These are phyloP conservation scores for Leptodirus hochenwartii DNA, from an alignment of 2,888 invertebrate species.

Conservation along the genomic window DNA sequence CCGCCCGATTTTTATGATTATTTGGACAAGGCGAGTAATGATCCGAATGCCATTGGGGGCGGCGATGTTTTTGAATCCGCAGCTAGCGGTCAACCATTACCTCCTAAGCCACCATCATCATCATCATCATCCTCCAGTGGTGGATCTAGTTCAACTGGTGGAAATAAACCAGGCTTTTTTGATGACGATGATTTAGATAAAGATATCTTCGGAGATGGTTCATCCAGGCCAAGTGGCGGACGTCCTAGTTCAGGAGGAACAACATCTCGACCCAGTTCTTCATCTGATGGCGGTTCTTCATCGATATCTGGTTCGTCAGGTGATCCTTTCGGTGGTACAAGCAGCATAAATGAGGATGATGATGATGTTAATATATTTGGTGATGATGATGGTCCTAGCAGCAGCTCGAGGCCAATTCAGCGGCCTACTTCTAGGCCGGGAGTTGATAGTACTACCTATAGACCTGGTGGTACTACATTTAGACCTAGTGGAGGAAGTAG, in stretches of 20 bases:
- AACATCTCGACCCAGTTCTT: not conserved
- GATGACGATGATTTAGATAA: slow-evolving; percentile 7
- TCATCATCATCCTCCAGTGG: slow-evolving; percentile 7
- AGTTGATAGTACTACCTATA: slow-evolving; percentile 3
- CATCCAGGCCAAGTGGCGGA: slow-evolving; percentile 1
- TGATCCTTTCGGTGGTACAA: slow-evolving; percentile 6
- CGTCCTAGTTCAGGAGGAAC: not conserved
- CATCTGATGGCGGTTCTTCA: slow-evolving; percentile 10
- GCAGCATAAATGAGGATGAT: slow-evolving; percentile 8
- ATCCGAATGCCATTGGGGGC: slow-evolving; percentile 14
- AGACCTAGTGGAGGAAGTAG: too few species aligned
- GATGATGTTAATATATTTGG: too few species aligned
- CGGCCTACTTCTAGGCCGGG: slow-evolving; percentile 2
- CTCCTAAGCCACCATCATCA: slow-evolving; percentile 1
- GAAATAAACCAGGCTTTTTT: not conserved
- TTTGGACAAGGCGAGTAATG: slow-evolving; percentile 12
- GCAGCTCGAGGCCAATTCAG: slow-evolving; percentile 3
- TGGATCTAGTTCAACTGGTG: slow-evolving; percentile 3
- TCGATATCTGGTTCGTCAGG: slow-evolving; percentile 6
- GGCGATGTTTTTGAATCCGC: slow-evolving; percentile 28
- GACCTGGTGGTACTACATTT: slow-evolving; percentile 4
- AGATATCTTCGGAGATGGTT: slow-evolving; percentile 5
- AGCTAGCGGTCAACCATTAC: slow-evolving; percentile 31
- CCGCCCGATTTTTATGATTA: slow-evolving; percentile 23
- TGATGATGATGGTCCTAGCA: too few species aligned